Base-by-base conservation (phyloP, 2,113 vertebrate species). In the Coregonus clupeaformis region DNA sequence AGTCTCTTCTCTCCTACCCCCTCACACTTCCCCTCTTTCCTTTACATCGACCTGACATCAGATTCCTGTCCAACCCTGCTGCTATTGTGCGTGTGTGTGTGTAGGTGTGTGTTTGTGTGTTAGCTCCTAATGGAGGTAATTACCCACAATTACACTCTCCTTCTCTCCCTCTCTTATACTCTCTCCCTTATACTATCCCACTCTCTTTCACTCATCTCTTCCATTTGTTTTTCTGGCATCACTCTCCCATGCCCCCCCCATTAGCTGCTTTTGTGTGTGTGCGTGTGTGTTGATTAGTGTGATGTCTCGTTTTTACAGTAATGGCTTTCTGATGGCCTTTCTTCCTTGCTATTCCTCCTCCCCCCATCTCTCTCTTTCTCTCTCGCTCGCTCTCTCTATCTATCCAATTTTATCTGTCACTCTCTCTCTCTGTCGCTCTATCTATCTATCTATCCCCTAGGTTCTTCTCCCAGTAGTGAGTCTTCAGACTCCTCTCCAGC, bases 401-500 rank as follows among this genome's bases (percentile, higher is more conserved):
- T 11, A 16, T 67, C 65, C 6, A 5, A n/a, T n/a, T n/a, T n/a
- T n/a, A n/a, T n/a, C n/a, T n/a, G n/a, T 66, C 27, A 32, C 64
- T 66, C 64, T 32, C 13, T 30, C 27, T 64, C 20, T 64, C 62
- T 64, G 55, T 2, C 24, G 6, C 12, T 13, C 24, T 64, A 9
- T 60, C 18, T 1, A 0, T 60, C 14, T 16, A n/a, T 0, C 63
- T 73, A 74, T 5, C 6, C 63, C 36, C 52, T 79, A 98, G 97
- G 96, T 68, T 95, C 95, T 68, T 95, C 95, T 0, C 90, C 96
- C 89, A 98, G 95, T 87, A 92, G 95, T 1, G 97, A 98, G 86
- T 95, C 97, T 0, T 97, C 96, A 0, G 96, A 96, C 81, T 96
- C 97, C 55, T 98, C 96, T 0, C 97, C 97, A 0, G 97, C 95